Base-by-base conservation (phyloP, 1,140 invertebrate genomes). In the Oreohelix idahoensis region DNA sequence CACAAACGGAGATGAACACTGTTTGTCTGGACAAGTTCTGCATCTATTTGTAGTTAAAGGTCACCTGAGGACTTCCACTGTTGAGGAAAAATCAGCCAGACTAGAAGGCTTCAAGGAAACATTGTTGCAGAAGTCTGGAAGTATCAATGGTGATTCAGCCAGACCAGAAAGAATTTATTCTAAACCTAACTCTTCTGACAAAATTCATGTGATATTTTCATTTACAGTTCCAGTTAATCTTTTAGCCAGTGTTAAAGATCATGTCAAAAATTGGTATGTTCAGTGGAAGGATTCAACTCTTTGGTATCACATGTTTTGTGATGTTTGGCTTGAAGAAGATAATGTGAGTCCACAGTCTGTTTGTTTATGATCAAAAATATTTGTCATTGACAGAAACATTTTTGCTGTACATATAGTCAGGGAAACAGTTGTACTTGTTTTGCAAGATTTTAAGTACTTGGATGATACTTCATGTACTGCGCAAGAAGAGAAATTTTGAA, bases 151-250 rank as follows among this genome's bases (percentile, higher is more conserved):
- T n/a, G n/a, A n/a, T 29, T 75, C 26, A 36, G 73, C 29, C 10
- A n/a, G 10, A 45, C 13, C 29, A 32, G 26, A 10, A 42, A 45
- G 45, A 29, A 17, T 15, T 10, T 8, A 29, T 29, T 2, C 13
- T 45, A 45, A 45, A 75, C 20, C 39, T 49, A 8, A 4, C 5
- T 45, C 42, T 23, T 2, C 38, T 51, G 32, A 39, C 38, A 39
- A 71, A 4, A 10, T 4, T 39, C 51, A 58, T 63, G 36, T 39
- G 5, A 78, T 78, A 49, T 58, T 53, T 29, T 78, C 75, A 49
- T 78, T 78, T 39, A 53, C 49, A 32, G 75, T 58, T 10, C 75
- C 75, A 53, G 42, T 17, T 13, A 78, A 35, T 58, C 15, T 78
- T 10, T 17, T 58, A 32, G 5, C 42, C 45, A 11, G 23, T 15